Conservation (phyloP, 2,113 vertebrate species). For the Dicerorhinus sumatrensis region DNA sequence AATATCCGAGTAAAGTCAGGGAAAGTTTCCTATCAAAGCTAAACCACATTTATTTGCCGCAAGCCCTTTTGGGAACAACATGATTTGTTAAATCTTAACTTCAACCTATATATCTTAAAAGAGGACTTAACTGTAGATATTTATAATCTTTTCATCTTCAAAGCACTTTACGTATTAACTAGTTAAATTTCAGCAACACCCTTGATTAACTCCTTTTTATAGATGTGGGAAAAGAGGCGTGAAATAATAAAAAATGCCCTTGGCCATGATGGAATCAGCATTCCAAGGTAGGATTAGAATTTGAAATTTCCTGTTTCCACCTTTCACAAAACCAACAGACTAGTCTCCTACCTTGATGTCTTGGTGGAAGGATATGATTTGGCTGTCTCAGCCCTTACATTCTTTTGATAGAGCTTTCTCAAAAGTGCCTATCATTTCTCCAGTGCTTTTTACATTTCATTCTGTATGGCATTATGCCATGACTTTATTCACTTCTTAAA, state of each 20-base stretch:
- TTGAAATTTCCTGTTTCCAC: conserved; percentile 37
- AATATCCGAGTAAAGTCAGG: neutral
- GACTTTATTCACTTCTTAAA: conserved; percentile 53
- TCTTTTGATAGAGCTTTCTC: conserved; percentile 70
- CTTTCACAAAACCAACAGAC: neutral
- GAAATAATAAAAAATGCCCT: conserved; percentile 45
- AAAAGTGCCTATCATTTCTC: conserved; percentile 66
- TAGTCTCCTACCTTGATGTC: neutral
- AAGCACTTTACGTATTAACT: conserved; percentile 70
- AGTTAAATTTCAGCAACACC: conserved; percentile 75
- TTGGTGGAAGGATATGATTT: neutral
- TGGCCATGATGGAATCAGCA: conserved; percentile 51
- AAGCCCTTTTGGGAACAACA: conserved; percentile 51
- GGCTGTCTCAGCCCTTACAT: conserved; percentile 54
- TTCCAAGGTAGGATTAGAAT: conserved; percentile 26
- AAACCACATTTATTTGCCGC: conserved; percentile 77
- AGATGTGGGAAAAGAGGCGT: conserved; percentile 72
- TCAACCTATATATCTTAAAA: conserved; percentile 62
- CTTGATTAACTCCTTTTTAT: conserved; percentile 79
- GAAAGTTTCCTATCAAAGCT: conserved; percentile 26
- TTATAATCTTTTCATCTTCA: conserved; percentile 76
- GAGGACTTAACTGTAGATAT: conserved; percentile 25
- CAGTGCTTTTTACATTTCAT: conserved; percentile 24
- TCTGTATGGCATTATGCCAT: neutral
- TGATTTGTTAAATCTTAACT: conserved; percentile 69